Conservation (phyloP, 2,113 vertebrate species). For the Oncorhynchus keta region DNA sequence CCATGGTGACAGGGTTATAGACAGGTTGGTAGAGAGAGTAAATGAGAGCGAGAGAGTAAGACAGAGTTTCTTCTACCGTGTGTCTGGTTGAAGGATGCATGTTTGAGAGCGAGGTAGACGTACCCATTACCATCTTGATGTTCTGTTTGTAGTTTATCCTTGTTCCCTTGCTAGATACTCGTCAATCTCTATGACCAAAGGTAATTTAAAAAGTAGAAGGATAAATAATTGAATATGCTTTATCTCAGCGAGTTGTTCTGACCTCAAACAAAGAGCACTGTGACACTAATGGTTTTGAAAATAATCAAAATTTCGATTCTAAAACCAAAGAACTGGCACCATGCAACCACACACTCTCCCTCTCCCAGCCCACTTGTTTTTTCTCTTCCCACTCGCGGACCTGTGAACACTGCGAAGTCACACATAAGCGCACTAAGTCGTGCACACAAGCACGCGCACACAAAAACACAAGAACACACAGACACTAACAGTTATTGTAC, state of each 20-base stretch:
- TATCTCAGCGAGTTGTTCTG: not conserved
- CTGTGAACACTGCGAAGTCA: not conserved
- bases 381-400: not conserved
- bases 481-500: not conserved
- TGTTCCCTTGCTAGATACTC: not conserved
- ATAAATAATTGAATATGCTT: not conserved
- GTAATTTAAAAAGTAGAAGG: not conserved
- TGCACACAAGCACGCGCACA: not conserved
- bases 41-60: too few relatives aligned
- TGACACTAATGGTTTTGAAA: not conserved
- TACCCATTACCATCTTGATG: not conserved
- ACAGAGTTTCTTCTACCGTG: too few relatives aligned
- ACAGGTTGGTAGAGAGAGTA: too few relatives aligned
- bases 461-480: too few relatives aligned
- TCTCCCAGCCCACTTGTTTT: not conserved
- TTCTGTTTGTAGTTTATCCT: not conserved
- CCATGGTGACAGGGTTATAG: too few relatives aligned
- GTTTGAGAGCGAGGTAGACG: not conserved
- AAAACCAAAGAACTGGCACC: not conserved
- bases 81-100: too few relatives aligned
- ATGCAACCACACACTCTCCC: not conserved
- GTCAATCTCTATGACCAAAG: not conserved
- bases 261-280: not conserved
- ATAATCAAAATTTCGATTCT: not conserved
- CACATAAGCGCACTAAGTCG: not conserved